phyloP scores from a whole-genome alignment of 2,888 invertebrate species.

The Drymonia ruficornis region DNA sequence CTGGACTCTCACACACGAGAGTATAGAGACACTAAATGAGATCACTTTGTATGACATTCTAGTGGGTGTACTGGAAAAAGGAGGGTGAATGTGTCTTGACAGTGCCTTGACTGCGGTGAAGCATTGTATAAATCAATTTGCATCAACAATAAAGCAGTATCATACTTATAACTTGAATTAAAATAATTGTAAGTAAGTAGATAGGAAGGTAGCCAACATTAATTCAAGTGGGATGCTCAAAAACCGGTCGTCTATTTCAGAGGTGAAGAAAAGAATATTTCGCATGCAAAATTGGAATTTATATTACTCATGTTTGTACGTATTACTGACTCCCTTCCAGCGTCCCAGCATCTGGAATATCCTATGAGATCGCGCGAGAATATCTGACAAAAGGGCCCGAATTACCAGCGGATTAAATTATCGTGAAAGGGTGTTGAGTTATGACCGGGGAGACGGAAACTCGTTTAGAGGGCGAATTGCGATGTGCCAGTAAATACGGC shows the following conservation, averaged over 20 bases:
- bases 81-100: neutral
- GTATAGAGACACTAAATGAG: slow-evolving; percentile 5
- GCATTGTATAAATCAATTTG: too few species aligned
- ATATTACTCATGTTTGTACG: neutral
- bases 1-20: neutral
- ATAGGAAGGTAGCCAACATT: too few species aligned
- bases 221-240: too few species aligned
- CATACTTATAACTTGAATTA: too few species aligned
- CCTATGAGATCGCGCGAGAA: slow-evolving; percentile 32
- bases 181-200: too few species aligned
- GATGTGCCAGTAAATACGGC: slow-evolving; percentile 28
- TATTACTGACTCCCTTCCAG: slow-evolving; percentile 17
- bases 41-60: neutral
- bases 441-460: slow-evolving; percentile 50
- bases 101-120: too few species aligned
- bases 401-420: slow-evolving; percentile 63
- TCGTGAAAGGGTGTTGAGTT: slow-evolving; percentile 62
- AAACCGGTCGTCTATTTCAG: too few species aligned
- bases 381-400: slow-evolving; percentile 60
- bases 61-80: neutral
- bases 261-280: too few species aligned
- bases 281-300: neutral
- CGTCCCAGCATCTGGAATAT: slow-evolving; percentile 18
- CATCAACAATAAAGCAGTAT: too few species aligned
- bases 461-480: slow-evolving; percentile 38